phyloP scores from a whole-genome alignment of 2,888 invertebrate species.

The Malachius bipustulatus region DNA sequence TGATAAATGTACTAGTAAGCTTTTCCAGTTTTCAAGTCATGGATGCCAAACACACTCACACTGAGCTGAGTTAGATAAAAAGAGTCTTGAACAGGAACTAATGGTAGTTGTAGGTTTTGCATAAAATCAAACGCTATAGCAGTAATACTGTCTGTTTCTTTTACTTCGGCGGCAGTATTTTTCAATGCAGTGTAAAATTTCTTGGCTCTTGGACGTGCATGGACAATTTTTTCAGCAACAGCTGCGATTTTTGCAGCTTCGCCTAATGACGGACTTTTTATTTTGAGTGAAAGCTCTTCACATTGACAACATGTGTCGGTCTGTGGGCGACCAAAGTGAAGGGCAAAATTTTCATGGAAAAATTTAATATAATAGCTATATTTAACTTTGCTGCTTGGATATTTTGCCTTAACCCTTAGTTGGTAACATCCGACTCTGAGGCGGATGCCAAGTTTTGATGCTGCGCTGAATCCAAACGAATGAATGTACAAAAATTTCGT shows the following conservation, averaged over 20 bases:
- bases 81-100: neutral
- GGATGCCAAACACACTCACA: conserved; percentile 1
- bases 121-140: neutral
- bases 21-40: neutral
- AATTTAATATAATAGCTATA: neutral
- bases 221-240: neutral
- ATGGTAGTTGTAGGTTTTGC: neutral
- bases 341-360: neutral
- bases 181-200: neutral
- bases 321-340: neutral
- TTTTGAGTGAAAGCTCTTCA: neutral
- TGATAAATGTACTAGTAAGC: neutral
- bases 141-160: neutral
- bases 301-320: neutral
- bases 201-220: conserved; percentile 1
- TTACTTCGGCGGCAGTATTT: neutral
- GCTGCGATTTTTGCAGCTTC: neutral
- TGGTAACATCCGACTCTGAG: no score
- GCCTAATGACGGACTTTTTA: neutral
- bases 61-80: conserved; percentile 1
- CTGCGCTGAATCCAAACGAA: no score
- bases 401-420: no score
- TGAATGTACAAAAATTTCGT: no score
- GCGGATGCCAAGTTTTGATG: no score
- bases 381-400: no score